Evolutionary conservation across 2,797 vertebrate genomes (phyloP), one percentile per base, ranked within the genome.

Genomic region (Microctenopoma lineatum): DNA sequence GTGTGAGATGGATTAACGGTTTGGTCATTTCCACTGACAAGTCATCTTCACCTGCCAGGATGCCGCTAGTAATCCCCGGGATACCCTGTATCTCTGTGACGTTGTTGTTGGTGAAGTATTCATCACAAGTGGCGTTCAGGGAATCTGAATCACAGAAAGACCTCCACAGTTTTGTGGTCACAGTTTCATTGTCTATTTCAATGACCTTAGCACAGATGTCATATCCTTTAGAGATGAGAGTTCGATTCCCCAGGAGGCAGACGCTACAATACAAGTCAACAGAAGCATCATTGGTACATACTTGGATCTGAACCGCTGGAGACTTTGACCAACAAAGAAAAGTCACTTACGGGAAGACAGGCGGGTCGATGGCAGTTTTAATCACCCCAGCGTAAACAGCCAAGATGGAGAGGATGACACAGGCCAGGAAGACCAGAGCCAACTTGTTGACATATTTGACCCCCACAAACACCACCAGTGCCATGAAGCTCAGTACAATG

Each of bases 381-480:
- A 99, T 97, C 87, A 99, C 97, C 9, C 98, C 98, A 0, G 94
- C 97, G 0, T 99, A 99, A 86, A 99, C 97, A 48, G 98, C 93
- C 3, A 99, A 41, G 84, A 99, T 99, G 79, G 98, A 99, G 69
- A 98, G 93, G 84, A 99, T 96, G 88, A 99, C 98, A 7, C 97
- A 99, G 66, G 97, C 97, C 85, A 99, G 91, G 92, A 99, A 99
- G 75, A 98, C 93, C 75, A 99, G 87, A 0, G 98, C 98, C 74
- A 99, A 95, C 89, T 99, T 99, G 92, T 99, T 99, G 81, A 99
- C 98, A 0, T 99, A 99, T 79, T 96, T 99, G 48, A 99, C 98
- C 0, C 98, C 98, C 59, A 99, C 98, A 0, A 99, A 99, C 50
- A 99, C 98, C 21, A 99, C 95, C 0, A 97, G 88, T 46, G 96